A percentile compares a stretch with the other conserved stretches of the same genome.
Evolutionary conservation across 2,797 vertebrate genomes (phyloP).

Genomic region (Phoebastria nigripes): DNA sequence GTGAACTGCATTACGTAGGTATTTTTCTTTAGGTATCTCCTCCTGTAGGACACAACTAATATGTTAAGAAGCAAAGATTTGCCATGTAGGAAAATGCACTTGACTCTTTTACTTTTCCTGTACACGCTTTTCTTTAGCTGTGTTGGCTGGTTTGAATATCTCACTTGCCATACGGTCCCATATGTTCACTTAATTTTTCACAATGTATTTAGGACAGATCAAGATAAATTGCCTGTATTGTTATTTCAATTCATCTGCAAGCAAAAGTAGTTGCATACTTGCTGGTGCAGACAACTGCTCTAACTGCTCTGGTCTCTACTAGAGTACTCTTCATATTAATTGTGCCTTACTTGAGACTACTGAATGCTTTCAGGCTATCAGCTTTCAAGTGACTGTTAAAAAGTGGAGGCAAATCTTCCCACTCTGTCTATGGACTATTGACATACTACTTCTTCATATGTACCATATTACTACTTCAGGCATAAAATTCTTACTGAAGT

Average conservation of each 20-base stretch:
- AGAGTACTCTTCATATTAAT: not conserved
- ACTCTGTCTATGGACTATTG: not conserved
- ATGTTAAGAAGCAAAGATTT: not conserved
- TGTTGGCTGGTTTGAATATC: not conserved
- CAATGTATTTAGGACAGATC: not conserved
- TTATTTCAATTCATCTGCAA: not conserved
- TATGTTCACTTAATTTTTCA: not conserved
- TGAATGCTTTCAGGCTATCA: not conserved
- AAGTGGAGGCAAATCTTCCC: not conserved
- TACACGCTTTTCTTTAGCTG: not conserved
- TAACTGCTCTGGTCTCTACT: not conserved
- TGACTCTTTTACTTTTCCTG: not conserved
- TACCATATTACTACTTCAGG: not conserved
- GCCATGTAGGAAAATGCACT: not conserved
- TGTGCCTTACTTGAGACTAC: not conserved
- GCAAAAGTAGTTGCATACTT: not conserved
- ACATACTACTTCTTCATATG: not conserved
- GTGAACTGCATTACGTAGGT: no score
- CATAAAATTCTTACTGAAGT: not conserved
- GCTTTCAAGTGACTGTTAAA: not conserved
- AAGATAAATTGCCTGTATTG: not conserved
- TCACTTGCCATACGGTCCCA: not conserved
- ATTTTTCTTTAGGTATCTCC: not conserved
- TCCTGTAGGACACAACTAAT: not conserved
- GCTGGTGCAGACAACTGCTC: not conserved